Percentiles rank a stretch among this genome's conserved stretches.
Conservation (phyloP, 2,888 invertebrate species). For the Rotaria macrura region DNA sequence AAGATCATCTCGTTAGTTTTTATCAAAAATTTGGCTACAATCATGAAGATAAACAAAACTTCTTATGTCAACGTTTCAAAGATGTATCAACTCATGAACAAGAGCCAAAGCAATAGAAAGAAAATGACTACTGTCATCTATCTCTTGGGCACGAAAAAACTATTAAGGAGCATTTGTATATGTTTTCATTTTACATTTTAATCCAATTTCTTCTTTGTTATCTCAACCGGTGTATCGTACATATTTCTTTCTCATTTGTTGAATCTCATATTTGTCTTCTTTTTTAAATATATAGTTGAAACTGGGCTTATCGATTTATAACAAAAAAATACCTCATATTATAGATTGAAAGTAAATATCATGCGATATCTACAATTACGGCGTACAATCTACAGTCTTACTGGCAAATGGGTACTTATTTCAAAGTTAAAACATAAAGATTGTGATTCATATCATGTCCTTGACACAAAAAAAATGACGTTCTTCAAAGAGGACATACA, state of each 20-base stretch:
- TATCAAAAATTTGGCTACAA: slow-evolving; percentile 31
- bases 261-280: not conserved
- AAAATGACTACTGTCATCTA: not conserved
- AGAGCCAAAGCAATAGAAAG: not conserved
- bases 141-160: too few relatives aligned
- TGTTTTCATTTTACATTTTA: not conserved
- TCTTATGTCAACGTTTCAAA: slow-evolving; percentile 29
- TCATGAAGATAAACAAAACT: slow-evolving; percentile 30
- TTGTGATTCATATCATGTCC: too few relatives aligned
- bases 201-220: not conserved
- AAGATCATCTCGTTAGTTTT: slow-evolving; percentile 26
- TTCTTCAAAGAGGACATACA: too few relatives aligned
- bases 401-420: not conserved
- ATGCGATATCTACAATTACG: not conserved
- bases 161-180: not conserved
- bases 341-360: not conserved
- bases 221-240: not conserved
- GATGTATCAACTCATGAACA: not conserved
- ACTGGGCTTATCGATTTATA: not conserved
- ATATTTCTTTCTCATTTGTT: not conserved
- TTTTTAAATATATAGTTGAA: not conserved
- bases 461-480: not conserved
- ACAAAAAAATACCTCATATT: not conserved
- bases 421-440: not conserved
- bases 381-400: not conserved